Conservation (phyloP, 2,797 vertebrate genomes). For the Bucorvus abyssinicus region DNA sequence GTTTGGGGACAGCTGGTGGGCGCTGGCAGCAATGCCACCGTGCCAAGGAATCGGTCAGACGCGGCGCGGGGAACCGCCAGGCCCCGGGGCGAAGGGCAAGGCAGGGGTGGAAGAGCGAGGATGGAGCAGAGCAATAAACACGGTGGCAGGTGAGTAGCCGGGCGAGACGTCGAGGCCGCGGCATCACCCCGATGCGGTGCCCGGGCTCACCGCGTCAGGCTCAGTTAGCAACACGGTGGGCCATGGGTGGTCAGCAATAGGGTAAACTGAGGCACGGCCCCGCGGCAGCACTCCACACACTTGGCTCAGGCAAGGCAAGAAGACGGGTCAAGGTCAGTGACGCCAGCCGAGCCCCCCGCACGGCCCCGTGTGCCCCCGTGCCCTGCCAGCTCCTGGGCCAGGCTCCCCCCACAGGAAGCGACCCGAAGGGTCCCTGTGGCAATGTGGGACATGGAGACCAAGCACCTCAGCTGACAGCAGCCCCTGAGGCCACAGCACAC, state of each 20-base stretch:
- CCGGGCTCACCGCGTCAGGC: accelerated
- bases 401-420: not conserved
- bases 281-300: accelerated
- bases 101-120: slow-evolving; percentile 19
- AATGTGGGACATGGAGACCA: not conserved
- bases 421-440: not conserved
- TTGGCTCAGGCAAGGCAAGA: accelerated
- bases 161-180: accelerated
- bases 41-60: not conserved
- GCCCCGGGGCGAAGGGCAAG: slow-evolving; percentile 20
- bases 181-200: not conserved
- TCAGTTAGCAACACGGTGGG: not conserved
- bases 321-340: not conserved
- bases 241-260: not conserved
- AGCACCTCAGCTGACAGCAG: not conserved
- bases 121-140: not conserved
- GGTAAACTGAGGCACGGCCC: slow-evolving; percentile 25
- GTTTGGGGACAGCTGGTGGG: not conserved
- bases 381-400: not conserved
- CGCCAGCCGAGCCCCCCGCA: accelerated
- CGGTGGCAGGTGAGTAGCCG: not conserved
- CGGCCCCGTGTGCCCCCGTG: accelerated
- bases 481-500: not conserved
- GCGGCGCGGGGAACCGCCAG: accelerated
- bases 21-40: not conserved